phyloP scores from a whole-genome alignment of 1,140 invertebrate species.

The Drosophila subpulchrella region DNA sequence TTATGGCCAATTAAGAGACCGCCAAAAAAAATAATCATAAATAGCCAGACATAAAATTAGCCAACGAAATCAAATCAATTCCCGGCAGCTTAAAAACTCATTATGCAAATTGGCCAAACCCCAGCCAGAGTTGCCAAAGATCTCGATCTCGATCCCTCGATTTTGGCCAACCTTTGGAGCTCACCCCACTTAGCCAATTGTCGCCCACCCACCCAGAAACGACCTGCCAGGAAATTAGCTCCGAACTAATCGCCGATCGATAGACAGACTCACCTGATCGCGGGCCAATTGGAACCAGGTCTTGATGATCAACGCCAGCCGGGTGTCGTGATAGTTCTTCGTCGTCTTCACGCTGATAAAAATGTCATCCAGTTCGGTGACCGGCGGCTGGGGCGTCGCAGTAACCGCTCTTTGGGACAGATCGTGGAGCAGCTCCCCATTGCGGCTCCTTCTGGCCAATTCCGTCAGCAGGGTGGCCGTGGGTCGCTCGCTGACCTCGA shows the following conservation, averaged over 20 bases:
- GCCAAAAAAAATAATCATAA: slow-evolving; percentile 68
- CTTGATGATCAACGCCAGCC: slow-evolving; percentile 94
- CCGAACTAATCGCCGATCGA: slow-evolving; percentile 43
- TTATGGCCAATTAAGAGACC: slow-evolving; percentile 75
- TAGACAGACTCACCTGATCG: slow-evolving; percentile 89
- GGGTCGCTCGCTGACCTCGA: slow-evolving; percentile 75
- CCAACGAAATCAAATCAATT: slow-evolving; percentile 59
- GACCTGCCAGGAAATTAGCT: slow-evolving; percentile 56
- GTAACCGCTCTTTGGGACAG: slow-evolving; percentile 78
- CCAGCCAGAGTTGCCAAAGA: slow-evolving; percentile 27
- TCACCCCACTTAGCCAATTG: slow-evolving; percentile 63
- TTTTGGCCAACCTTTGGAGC: slow-evolving; percentile 50
- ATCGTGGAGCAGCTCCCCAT: slow-evolving; percentile 76
- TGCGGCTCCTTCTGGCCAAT: slow-evolving; percentile 69
- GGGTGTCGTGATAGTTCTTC: slow-evolving; percentile 92
- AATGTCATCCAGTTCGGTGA: slow-evolving; percentile 92
- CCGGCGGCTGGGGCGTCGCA: slow-evolving; percentile 87
- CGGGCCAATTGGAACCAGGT: slow-evolving; percentile 97
- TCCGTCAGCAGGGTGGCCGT: slow-evolving; percentile 70
- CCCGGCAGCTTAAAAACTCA: slow-evolving; percentile 77
- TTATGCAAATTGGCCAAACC: slow-evolving; percentile 70
- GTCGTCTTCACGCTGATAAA: slow-evolving; percentile 98
- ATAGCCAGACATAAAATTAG: slow-evolving; percentile 37
- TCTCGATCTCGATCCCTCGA: slow-evolving; percentile 27
- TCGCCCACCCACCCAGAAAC: slow-evolving; percentile 49